Evolutionary conservation across 2,888 invertebrate species (phyloP).

Genomic region (Muschampia plurimacula): DNA sequence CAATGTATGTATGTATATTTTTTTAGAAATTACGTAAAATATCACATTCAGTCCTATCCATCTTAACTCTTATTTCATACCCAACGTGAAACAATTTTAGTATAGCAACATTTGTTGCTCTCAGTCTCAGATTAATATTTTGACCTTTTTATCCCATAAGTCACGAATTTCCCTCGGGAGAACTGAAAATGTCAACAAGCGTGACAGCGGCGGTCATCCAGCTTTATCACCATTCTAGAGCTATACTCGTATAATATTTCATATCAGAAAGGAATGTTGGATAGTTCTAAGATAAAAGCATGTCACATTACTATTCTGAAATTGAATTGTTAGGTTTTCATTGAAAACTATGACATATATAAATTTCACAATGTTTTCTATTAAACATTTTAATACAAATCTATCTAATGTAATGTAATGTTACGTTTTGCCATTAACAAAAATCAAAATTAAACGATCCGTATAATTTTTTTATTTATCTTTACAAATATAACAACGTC

Average conservation of each 20-base stretch:
- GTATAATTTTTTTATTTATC: too few species aligned
- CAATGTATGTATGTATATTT: too few species aligned
- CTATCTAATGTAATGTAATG: too few species aligned
- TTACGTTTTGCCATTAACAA: too few species aligned
- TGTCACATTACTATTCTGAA: too few species aligned
- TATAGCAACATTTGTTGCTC: not conserved
- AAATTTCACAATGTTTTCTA: too few species aligned
- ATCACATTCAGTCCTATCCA: not conserved
- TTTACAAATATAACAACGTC: too few species aligned
- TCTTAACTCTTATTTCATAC: not conserved
- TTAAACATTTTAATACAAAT: too few species aligned
- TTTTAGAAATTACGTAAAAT: too few species aligned
- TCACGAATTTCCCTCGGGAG: constrained; percentile 33
- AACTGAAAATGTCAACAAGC: constrained; percentile 36
- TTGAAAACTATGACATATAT: too few species aligned
- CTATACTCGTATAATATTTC: constrained; percentile 3
- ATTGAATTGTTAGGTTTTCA: too few species aligned
- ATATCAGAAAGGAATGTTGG: constrained; percentile 9
- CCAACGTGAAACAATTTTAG: not conserved
- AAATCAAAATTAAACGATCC: too few species aligned
- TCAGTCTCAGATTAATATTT: constrained; percentile 20
- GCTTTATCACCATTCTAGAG: constrained; percentile 32
- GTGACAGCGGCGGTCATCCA: constrained; percentile 34
- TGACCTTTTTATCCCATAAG: constrained; percentile 32
- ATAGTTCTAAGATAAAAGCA: not conserved